These are phyloP conservation scores for Saccostrea echinata DNA, from an alignment of 1,140 invertebrate species.

Conservation along the genomic window DNA sequence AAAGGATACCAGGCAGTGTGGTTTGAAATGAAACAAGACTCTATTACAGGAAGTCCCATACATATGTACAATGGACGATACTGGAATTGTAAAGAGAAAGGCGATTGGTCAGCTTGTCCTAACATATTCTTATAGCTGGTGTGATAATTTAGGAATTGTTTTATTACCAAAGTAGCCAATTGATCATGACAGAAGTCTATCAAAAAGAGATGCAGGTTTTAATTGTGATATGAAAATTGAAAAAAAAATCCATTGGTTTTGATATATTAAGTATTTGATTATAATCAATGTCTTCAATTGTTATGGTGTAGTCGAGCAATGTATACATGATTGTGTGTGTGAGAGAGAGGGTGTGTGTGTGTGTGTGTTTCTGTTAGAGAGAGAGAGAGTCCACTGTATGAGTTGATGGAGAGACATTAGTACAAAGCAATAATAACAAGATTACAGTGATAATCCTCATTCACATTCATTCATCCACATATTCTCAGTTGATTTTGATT, in stretches of 20 bases:
- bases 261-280: too few relatives aligned
- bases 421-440: background rate
- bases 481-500: background rate
- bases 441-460: background rate
- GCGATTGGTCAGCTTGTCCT: constrained; percentile 95
- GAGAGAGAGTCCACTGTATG: background rate
- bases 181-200: background rate
- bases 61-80: constrained; percentile 94
- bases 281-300: background rate
- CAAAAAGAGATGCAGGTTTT: background rate
- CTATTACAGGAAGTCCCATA: constrained; percentile 88
- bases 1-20: constrained; percentile 92
- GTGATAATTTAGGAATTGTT: background rate
- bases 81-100: constrained; percentile 93
- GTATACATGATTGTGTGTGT: background rate
- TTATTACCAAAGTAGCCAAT: background rate
- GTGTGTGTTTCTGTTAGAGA: background rate
- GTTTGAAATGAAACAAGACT: constrained; percentile 93
- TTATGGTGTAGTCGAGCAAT: background rate
- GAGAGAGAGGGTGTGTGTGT: background rate
- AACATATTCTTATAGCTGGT: constrained; percentile 86
- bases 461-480: background rate
- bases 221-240: constrained; percentile 4
- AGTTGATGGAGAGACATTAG: background rate
- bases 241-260: constrained; percentile 7